phyloP scores from a whole-genome alignment of 2,888 invertebrate species.

The Cepaea hortensis region DNA sequence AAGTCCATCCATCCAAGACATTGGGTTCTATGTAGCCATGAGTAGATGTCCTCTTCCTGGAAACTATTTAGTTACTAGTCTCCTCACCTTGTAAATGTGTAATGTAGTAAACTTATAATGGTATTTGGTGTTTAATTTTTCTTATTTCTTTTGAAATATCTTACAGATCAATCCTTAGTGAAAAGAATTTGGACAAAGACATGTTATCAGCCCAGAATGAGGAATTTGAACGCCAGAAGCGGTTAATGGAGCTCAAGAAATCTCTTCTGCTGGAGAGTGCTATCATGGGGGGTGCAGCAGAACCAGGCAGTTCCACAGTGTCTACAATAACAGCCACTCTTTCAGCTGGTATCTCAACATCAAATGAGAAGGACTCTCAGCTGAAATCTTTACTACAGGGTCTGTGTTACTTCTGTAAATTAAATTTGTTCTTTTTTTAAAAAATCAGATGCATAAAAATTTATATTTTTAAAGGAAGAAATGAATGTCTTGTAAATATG shows the following conservation, averaged over 20 bases:
- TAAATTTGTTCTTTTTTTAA: background rate
- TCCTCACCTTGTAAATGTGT: too few relatives aligned
- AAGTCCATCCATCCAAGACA: too few relatives aligned
- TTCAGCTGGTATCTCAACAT: constrained; percentile 38
- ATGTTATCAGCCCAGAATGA: constrained; percentile 94
- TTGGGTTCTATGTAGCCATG: too few relatives aligned
- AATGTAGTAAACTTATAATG: too few relatives aligned
- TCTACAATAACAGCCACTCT: constrained; percentile 33
- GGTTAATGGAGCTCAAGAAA: constrained; percentile 76
- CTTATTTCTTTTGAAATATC: too few relatives aligned
- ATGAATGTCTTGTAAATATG: too few relatives aligned
- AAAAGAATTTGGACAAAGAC: constrained; percentile 92
- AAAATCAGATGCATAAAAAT: too few relatives aligned
- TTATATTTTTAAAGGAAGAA: too few relatives aligned
- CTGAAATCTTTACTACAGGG: constrained; percentile 73
- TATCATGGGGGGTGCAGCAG: constrained; percentile 16
- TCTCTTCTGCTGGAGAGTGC: constrained; percentile 55
- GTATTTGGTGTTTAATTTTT: too few relatives aligned
- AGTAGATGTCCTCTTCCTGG: too few relatives aligned
- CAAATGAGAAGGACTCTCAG: constrained; percentile 68
- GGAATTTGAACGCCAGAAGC: constrained; percentile 85
- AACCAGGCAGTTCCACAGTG: background rate
- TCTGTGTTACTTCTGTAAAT: constrained; percentile 45
- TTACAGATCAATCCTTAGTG: constrained; percentile 84
- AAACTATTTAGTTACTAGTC: too few relatives aligned